phyloP scores from a whole-genome alignment of 2,888 invertebrate genomes.

The Campoletis raptor region DNA sequence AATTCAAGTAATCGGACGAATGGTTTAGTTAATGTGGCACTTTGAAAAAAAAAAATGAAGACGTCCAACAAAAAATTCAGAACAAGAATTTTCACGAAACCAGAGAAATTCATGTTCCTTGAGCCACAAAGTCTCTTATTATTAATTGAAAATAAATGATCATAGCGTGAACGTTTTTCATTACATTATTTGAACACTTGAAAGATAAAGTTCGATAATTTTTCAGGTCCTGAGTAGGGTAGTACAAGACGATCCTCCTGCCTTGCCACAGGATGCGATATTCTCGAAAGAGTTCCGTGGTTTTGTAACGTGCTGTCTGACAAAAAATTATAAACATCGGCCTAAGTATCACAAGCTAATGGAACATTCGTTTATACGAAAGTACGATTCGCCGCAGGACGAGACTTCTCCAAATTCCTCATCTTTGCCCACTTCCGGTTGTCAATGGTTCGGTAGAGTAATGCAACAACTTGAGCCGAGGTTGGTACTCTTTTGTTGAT shows the following conservation, averaged over 20 bases:
- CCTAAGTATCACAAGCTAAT: conserved; percentile 97
- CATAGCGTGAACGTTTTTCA: no score
- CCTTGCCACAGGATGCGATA: conserved; percentile 90
- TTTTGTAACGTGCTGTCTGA: conserved; percentile 96
- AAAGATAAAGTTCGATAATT: neutral
- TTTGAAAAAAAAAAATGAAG: neutral
- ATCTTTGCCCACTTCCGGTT: conserved; percentile 78
- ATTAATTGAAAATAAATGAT: no score
- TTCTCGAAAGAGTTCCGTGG: conserved; percentile 95
- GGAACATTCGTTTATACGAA: conserved; percentile 94
- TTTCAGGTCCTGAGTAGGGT: conserved; percentile 87
- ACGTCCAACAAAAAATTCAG: no score
- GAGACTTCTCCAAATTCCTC: conserved; percentile 71
- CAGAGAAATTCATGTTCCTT: no score
- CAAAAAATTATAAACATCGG: conserved; percentile 96
- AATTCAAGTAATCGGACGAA: no score
- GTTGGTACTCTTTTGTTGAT: conserved; percentile 75
- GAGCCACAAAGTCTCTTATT: no score
- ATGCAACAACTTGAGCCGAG: conserved; percentile 86
- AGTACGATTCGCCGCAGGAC: conserved; percentile 87
- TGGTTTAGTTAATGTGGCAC: no score
- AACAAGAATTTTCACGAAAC: no score
- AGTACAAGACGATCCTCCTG: conserved; percentile 95
- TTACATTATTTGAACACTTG: neutral
- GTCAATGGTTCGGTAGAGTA: conserved; percentile 91